phyloP scores from a whole-genome alignment of 2,113 vertebrate species.

The Hiodon tergisus region DNA sequence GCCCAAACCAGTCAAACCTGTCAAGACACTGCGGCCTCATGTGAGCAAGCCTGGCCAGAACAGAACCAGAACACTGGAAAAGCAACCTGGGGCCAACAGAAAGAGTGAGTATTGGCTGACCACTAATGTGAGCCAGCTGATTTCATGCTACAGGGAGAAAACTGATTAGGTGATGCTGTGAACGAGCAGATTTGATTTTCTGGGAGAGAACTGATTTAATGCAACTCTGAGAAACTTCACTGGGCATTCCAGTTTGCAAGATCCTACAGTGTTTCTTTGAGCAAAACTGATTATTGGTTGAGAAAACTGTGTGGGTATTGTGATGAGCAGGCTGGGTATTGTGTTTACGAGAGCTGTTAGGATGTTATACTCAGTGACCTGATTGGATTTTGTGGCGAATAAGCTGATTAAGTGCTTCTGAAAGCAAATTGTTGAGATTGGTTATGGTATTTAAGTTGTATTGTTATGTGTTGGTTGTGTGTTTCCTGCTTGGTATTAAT shows the following conservation, averaged over 20 bases:
- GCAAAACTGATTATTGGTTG: neutral
- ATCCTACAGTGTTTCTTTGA: no score
- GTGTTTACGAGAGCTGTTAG: no score
- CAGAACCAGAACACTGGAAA: neutral
- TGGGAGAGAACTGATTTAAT: no score
- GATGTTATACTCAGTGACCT: neutral
- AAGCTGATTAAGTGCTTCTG: neutral
- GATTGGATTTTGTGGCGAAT: neutral
- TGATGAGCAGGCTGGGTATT: no score
- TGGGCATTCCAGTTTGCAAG: no score
- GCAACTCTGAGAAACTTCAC: no score
- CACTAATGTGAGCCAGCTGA: neutral
- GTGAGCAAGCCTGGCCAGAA: conserved; percentile 12
- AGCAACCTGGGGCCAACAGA: neutral
- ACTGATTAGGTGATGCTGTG: neutral
- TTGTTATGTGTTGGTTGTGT: neutral
- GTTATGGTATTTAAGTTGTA: neutral
- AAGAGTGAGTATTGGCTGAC: conserved; percentile 17
- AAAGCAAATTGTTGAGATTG: neutral
- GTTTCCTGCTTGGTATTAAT: neutral
- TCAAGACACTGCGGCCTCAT: neutral
- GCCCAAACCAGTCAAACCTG: conserved; percentile 32
- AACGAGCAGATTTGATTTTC: neutral
- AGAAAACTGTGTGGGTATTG: neutral
- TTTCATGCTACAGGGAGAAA: neutral